Base-by-base conservation (phyloP, 2,113 vertebrate species). In the Coturnix japonica region DNA sequence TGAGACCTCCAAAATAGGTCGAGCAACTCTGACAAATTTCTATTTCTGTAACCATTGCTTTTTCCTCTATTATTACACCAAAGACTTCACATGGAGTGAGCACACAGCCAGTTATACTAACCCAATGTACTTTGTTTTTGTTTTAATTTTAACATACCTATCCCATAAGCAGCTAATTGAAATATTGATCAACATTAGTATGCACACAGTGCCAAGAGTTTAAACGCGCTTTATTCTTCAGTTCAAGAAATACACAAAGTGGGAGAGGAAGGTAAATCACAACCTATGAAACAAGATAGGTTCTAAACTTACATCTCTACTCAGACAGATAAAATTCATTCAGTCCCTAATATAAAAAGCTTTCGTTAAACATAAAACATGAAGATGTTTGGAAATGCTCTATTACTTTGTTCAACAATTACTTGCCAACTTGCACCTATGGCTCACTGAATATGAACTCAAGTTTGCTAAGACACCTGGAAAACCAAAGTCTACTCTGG, bases 1-100 rank as follows among this genome's bases (percentile, higher is more conserved):
- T 4, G 26, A 70, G n/a, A 7, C 21, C 37, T 61, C 41, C 85
- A 90, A 90, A 94, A 71, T 13, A 95, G 51, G 71, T 31, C 33
- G 66, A 73, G 46, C 22, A 95, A 83, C 83, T 70, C 31, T 81
- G 51, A 80, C 57, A 81, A 19, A 59, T 39, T 28, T 39, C 72
- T 41, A 57, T 16, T 37, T 33, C 73, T 44, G 31, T 23, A 95
- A 26, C 19, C 39, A 60, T 3, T 83, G 66, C 17, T 88, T 93
- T 82, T 80, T 44, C 65, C 87, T 41, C 31, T 72, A 11, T 12
- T 57, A 12, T 71, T 59, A 59, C 8, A 75, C 16, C 35, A 69
- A 51, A 57, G 60, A 66, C 13, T 5, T 9, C 23, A 61, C 7
- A n/a, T 44, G n/a, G 23, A 80, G 12, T 23, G 26, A 81, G 14